Evolutionary conservation across 92 coral and sea anemone genomes (phyloP), one percentile per base, ranked within the genome.

Genomic region (Zoanthus gigantus): DNA sequence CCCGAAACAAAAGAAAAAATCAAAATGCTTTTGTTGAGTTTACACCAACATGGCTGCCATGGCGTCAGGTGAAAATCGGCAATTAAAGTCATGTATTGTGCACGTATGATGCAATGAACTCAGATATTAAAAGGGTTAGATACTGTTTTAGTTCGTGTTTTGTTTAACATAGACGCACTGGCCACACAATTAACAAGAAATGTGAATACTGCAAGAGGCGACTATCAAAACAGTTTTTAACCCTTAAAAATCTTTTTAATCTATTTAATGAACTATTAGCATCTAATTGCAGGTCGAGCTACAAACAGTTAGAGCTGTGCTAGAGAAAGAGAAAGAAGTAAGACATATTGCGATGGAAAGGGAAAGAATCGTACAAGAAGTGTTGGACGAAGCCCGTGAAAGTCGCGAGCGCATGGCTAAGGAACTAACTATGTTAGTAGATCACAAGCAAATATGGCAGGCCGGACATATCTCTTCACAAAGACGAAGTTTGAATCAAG

Each of bases 301-400:
- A 57, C 54, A 60, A 37, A 81, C 85, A 63, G 75, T 53, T 18
- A 46, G 45, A 28, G 85, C 74, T 17, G 63, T 66, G 13, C 63
- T 81, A 50, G 74, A 46, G 28, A 81, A 67, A 37, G 74, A 81
- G 71, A 44, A 48, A 65, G 85, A 81, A 42, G 85, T 74, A 47
- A 81, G 66, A 18, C 37, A 46, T 6, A 14, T 81, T 13, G 11
- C 42, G 8, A 81, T 65, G 0, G 76, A 37, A 81, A 81, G 30
- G 11, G 85, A 81, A 67, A 67, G 18, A 71, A 63, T 42, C 31
- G 28, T 81, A 42, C 75, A 81, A 48, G 53, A 32, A 30, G 85
- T 28, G 30, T 53, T 81, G 9, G 85, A 81, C 6, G 85, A 81
- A 28, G 74, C 85, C 16, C 74, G 74, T 18, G 60, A 68, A 67